Percentiles rank a stretch among this genome's conserved stretches.
These are phyloP conservation scores for Eristalinus aeneus DNA, from an alignment of 2,888 invertebrate genomes.

Conservation along the genomic window DNA sequence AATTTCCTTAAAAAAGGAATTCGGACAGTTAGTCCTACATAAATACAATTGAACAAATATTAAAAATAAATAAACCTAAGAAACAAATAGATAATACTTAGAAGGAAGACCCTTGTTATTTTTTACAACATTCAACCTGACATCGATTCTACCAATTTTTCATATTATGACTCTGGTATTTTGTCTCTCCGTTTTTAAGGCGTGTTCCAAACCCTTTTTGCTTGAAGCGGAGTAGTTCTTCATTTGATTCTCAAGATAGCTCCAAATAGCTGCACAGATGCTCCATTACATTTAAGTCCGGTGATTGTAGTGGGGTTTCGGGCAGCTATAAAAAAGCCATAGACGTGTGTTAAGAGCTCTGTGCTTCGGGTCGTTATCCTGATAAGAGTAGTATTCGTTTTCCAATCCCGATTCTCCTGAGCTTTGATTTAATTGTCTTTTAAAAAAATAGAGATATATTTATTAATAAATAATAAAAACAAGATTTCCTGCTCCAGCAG, in stretches of 20 bases:
- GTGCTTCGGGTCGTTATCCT: background rate
- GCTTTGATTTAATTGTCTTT: background rate
- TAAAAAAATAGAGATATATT: too few relatives aligned
- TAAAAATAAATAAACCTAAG: too few relatives aligned
- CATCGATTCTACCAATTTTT: background rate
- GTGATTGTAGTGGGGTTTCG: background rate
- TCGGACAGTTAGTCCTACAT: too few relatives aligned
- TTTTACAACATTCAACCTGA: background rate
- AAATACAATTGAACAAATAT: too few relatives aligned
- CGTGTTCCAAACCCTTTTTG: too few relatives aligned
- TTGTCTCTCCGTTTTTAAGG: background rate
- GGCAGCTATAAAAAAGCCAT: background rate
- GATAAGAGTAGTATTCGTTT: background rate
- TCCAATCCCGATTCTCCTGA: background rate
- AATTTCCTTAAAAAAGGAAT: too few relatives aligned
- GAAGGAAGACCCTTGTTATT: background rate
- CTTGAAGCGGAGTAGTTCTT: background rate
- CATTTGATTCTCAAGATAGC: too few relatives aligned
- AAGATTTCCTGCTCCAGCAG: too few relatives aligned
- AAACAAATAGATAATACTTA: too few relatives aligned
- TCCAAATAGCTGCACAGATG: background rate
- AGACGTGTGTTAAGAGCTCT: background rate
- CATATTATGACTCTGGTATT: background rate
- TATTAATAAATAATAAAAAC: too few relatives aligned
- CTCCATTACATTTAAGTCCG: background rate